These are phyloP conservation scores for Drosophila sucinea DNA, from an alignment of 1,140 invertebrate species.

Conservation along the genomic window DNA sequence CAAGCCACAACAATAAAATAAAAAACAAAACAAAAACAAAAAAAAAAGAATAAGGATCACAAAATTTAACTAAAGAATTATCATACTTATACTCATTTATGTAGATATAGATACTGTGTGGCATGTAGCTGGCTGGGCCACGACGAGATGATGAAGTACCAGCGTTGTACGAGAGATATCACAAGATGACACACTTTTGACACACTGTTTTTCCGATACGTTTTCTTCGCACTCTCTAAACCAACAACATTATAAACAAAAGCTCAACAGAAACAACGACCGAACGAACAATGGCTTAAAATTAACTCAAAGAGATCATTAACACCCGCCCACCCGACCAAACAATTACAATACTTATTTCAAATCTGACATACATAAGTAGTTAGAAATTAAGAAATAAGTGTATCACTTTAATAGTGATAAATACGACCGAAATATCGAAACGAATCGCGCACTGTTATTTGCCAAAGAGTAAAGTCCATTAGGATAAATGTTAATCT, in stretches of 20 bases:
- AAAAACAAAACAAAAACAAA: neutral
- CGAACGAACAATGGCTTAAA: too few relatives aligned
- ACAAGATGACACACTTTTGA: neutral
- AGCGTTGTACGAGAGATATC: too few relatives aligned
- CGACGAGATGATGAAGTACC: too few relatives aligned
- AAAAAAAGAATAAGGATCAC: too few relatives aligned
- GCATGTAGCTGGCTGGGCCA: too few relatives aligned
- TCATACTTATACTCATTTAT: too few relatives aligned
- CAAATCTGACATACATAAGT: neutral
- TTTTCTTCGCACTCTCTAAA: neutral
- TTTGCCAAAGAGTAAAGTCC: neutral
- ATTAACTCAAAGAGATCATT: too few relatives aligned
- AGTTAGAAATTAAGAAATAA: neutral
- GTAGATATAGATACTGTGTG: too few relatives aligned
- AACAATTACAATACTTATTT: neutral
- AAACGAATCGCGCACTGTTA: neutral
- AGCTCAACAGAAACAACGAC: slow-evolving; percentile 9
- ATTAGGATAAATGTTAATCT: neutral
- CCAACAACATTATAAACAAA: neutral
- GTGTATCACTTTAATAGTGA: neutral
- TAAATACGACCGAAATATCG: neutral
- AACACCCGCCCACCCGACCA: too few relatives aligned
- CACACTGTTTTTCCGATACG: neutral
- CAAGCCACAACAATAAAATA: neutral
- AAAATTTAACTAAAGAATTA: too few relatives aligned